Base-by-base conservation (phyloP, 2,888 invertebrate species). In the Doris montereyensis region DNA sequence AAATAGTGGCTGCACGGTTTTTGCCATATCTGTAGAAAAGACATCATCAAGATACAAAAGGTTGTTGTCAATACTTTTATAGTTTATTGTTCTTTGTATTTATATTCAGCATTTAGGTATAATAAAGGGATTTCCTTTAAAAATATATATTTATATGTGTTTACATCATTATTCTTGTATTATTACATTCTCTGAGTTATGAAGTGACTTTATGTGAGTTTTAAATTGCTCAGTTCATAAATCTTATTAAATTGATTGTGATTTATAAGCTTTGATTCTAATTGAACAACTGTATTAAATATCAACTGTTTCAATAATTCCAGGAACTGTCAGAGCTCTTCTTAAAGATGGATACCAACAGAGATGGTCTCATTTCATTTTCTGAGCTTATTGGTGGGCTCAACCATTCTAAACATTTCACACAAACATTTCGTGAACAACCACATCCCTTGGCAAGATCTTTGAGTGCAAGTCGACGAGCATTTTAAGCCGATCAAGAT, bases 281-380 rank as follows among this genome's bases (percentile, higher is more conserved):
- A n/a, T n/a, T n/a, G n/a, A n/a, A n/a, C n/a, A n/a, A n/a, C n/a
- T n/a, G n/a, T 34, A n/a, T 10, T 21, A 28, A n/a, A 57, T 72
- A 0, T 57, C 2, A 13, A 28, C 3, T 17, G 57, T 13, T 77
- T 72, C 13, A 62, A 62, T 30, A 52, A 62, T 74, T 76, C 4
- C 86, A 93, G 93, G 92, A 93, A 81, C 88, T 93, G 24, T 90
- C 94, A 83, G 94, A 94, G 87, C 92, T 95, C 72, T 95, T 95
- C 87, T 93, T 94, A 81, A 94, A 94, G 86, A 91, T 95, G 68
- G 94, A 94, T 85, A 91, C 93, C 71, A 94, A 94, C 87, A 92
- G 93, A 78, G 94, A 95, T 88, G 94, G 94, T 28, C 92, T 92
- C 84, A 94, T 95, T 79, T 94, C 93, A 84, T 94, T 95, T 86